Conservation (phyloP, 2,888 invertebrate genomes). For the Lasioglossum malachurum region DNA sequence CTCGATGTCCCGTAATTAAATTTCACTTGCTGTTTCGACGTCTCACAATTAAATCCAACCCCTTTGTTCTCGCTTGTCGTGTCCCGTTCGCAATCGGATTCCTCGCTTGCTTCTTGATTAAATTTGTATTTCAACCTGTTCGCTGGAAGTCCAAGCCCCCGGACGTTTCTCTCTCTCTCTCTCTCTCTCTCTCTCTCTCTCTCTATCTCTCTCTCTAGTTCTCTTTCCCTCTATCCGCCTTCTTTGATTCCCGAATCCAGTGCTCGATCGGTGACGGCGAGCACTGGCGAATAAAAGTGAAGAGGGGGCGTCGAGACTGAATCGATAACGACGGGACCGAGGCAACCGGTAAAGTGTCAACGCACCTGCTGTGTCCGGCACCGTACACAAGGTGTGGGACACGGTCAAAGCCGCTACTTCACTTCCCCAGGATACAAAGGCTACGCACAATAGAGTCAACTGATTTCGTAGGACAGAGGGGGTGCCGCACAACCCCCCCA, state of each 20-base stretch:
- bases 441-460: conserved; percentile 67
- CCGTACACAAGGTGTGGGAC: conserved; percentile 57
- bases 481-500: conserved; percentile 33
- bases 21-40: conserved; percentile 24
- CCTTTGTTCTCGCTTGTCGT: conserved; percentile 5
- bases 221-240: background rate
- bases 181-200: background rate
- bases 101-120: conserved; percentile 19
- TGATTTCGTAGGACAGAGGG: conserved; percentile 57
- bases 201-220: background rate
- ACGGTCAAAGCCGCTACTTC: conserved; percentile 69
- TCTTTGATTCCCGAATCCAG: conserved; percentile 41
- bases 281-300: conserved; percentile 51
- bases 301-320: conserved; percentile 38
- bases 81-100: conserved; percentile 18
- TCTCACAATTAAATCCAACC: conserved; percentile 41
- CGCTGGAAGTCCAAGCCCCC: background rate
- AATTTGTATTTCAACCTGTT: conserved; percentile 35
- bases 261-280: background rate
- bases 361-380: conserved; percentile 54
- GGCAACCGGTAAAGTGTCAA: conserved; percentile 52
- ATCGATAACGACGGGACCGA: conserved; percentile 41
- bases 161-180: background rate
- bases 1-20: conserved; percentile 45
- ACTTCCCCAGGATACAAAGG: conserved; percentile 64